These are phyloP conservation scores for Schizopygopsis pylzovi DNA, from an alignment of 2,797 vertebrate species.

Conservation along the genomic window DNA sequence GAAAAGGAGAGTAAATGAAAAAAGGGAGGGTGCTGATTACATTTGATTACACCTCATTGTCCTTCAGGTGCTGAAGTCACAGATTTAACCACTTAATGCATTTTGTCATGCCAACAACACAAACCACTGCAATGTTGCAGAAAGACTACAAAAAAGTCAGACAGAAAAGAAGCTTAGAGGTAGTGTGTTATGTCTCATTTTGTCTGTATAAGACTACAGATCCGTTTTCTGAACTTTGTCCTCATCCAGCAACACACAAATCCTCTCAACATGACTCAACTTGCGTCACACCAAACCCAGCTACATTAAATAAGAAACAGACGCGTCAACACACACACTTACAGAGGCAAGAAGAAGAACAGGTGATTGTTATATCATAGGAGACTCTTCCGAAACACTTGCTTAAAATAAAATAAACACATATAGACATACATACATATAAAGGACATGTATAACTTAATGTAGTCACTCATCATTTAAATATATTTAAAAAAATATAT, in stretches of 20 bases:
- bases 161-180: not conserved
- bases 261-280: conserved; percentile 16
- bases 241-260: conserved; percentile 9
- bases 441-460: not conserved
- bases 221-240: conserved; percentile 24
- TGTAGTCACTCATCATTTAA: not conserved
- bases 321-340: not conserved
- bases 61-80: conserved; percentile 46
- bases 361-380: not conserved
- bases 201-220: not conserved
- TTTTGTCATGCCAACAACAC: conserved; percentile 44
- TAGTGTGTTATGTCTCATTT: not conserved
- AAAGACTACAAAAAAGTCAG: not conserved
- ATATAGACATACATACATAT: not conserved
- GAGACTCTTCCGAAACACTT: not conserved
- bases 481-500: not conserved
- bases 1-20: conserved; percentile 17
- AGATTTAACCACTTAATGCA: conserved; percentile 27
- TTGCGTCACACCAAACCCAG: conserved; percentile 13
- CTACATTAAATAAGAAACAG: conserved; percentile 5
- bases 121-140: not conserved
- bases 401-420: not conserved
- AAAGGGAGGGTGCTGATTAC: not conserved
- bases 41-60: conserved; percentile 35
- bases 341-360: not conserved